A percentile compares a stretch with the other conserved stretches of the same genome.
Evolutionary conservation across 1,140 invertebrate genomes (phyloP).

Genomic region (Heliconius hewitsoni): DNA sequence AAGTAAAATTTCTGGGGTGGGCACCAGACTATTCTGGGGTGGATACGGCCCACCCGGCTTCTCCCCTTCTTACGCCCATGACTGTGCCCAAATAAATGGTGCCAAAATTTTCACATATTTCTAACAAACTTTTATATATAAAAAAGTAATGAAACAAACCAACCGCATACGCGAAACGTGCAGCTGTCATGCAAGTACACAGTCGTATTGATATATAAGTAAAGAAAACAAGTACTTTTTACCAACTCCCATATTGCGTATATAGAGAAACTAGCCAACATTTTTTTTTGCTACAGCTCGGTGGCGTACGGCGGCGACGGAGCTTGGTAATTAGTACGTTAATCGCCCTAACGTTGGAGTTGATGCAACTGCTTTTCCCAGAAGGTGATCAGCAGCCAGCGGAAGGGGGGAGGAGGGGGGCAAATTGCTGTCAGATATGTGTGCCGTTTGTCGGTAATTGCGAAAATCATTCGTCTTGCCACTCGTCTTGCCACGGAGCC

Average conservation of each 20-base stretch:
- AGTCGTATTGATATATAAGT: constrained; percentile 30
- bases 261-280: constrained; percentile 38
- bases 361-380: constrained; percentile 73
- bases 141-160: neutral
- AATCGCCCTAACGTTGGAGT: constrained; percentile 60
- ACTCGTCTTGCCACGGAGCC: constrained; percentile 41
- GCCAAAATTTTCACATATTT: too few relatives aligned
- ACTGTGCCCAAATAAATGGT: too few relatives aligned
- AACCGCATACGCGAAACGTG: neutral
- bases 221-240: constrained; percentile 30
- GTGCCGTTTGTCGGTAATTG: constrained; percentile 73
- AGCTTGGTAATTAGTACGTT: constrained; percentile 68
- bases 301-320: constrained; percentile 43
- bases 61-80: too few relatives aligned
- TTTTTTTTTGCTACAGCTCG: constrained; percentile 33
- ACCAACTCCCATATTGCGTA: constrained; percentile 28
- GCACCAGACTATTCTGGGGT: too few relatives aligned
- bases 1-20: too few relatives aligned
- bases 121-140: neutral
- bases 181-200: neutral
- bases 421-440: constrained; percentile 78
- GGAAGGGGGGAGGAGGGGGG: constrained; percentile 58
- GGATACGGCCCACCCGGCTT: too few relatives aligned
- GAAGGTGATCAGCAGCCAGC: constrained; percentile 67
- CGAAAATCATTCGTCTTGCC: constrained; percentile 61